A percentile compares a stretch with the other conserved stretches of the same genome.
Evolutionary conservation across 2,888 invertebrate genomes (phyloP).

Genomic region (Adineta ricciae): DNA sequence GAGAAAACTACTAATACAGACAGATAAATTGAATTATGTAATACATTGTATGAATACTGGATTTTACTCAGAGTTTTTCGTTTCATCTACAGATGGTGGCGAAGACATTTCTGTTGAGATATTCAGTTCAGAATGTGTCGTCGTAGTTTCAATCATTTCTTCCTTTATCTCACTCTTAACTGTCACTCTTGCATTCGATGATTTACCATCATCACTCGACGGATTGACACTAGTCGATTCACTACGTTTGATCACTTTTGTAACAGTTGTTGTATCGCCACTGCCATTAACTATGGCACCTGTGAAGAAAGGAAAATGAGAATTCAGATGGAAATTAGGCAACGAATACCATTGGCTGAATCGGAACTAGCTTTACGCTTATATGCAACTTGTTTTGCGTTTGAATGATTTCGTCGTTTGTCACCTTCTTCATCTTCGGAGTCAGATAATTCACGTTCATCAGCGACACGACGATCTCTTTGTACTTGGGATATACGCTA

Average conservation of each 20-base stretch:
- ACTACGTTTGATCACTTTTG: neutral
- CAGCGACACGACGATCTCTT: slow-evolving; percentile 25
- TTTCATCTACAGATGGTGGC: no score
- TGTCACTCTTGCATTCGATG: neutral
- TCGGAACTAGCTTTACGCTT: neutral
- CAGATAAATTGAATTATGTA: neutral
- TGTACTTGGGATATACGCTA: slow-evolving; percentile 14
- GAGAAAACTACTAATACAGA: neutral
- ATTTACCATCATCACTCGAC: neutral
- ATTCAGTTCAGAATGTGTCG: neutral
- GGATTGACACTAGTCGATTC: neutral
- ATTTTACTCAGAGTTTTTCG: neutral
- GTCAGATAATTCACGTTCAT: slow-evolving; percentile 33
- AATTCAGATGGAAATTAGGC: neutral
- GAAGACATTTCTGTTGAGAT: neutral
- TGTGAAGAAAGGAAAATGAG: neutral
- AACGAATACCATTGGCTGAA: neutral
- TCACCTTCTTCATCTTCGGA: slow-evolving; percentile 33
- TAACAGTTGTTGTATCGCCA: neutral
- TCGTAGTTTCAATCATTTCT: neutral
- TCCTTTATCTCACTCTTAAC: neutral
- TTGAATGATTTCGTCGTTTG: slow-evolving; percentile 23
- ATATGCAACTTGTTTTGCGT: slow-evolving; percentile 10
- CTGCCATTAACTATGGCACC: neutral
- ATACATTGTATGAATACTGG: neutral